Evolutionary conservation across 2,797 vertebrate species (phyloP).

Genomic region (Phrynocephalus forsythii): DNA sequence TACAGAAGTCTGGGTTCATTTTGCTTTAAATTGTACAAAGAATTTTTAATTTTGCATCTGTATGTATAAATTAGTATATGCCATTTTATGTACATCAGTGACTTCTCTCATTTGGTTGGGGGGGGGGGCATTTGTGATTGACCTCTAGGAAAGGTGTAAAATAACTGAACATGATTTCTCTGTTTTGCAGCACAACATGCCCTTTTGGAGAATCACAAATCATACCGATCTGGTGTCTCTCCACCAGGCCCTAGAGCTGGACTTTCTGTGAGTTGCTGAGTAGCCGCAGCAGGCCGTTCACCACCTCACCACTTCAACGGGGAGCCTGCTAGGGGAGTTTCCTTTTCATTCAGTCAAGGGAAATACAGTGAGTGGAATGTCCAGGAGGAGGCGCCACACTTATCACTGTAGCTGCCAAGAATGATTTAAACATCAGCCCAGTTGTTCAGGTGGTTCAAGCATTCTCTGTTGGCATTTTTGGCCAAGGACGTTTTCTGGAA

Average conservation of each 20-base stretch:
- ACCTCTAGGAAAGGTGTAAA: not conserved
- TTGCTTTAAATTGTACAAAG: too few species aligned
- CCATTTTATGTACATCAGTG: too few species aligned
- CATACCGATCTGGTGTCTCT: constrained; percentile 95
- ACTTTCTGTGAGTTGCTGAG: constrained; percentile 88
- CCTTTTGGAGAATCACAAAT: constrained; percentile 96
- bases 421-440: constrained; percentile 9
- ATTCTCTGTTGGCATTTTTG: constrained; percentile 40
- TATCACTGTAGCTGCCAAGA: not conserved
- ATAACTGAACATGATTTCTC: not conserved
- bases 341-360: constrained; percentile 69
- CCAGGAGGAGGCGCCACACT: constrained; percentile 44
- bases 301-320: constrained; percentile 44
- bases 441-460: constrained; percentile 49
- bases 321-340: constrained; percentile 53
- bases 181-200: constrained; percentile 93
- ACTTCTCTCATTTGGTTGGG: too few species aligned
- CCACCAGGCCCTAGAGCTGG: constrained; percentile 95
- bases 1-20: too few species aligned
- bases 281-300: constrained; percentile 41
- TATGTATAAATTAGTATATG: too few species aligned
- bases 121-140: too few species aligned
- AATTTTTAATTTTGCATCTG: too few species aligned
- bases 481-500: constrained; percentile 50
- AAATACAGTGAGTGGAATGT: constrained; percentile 66